Evolutionary conservation across 2,113 vertebrate species (phyloP).

Genomic region (Bos taurus): ARS-UCD2.0 NC_037352.1:11334001-11334500

Average conservation of each 20-base stretch:
- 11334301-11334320: not conserved
- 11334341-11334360: not conserved
- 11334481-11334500: not conserved
- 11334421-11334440: not conserved
- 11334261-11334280: not conserved
- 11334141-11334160: not conserved
- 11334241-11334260: not conserved
- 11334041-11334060: not conserved
- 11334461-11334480: fast-evolving
- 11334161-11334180: not conserved
- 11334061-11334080: not conserved
- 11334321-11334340: not conserved
- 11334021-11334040: not conserved
- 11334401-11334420: not conserved
- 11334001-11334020: not conserved
- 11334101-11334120: not conserved
- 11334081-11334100: not conserved
- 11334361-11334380: not conserved
- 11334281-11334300: not conserved
- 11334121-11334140: not conserved
- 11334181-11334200: not conserved
- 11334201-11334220: not conserved
- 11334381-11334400: fast-evolving
- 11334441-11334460: not conserved
- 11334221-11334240: not conserved